Conservation (phyloP, 2,888 invertebrate species). For the Ochlodes sylvanus region DNA sequence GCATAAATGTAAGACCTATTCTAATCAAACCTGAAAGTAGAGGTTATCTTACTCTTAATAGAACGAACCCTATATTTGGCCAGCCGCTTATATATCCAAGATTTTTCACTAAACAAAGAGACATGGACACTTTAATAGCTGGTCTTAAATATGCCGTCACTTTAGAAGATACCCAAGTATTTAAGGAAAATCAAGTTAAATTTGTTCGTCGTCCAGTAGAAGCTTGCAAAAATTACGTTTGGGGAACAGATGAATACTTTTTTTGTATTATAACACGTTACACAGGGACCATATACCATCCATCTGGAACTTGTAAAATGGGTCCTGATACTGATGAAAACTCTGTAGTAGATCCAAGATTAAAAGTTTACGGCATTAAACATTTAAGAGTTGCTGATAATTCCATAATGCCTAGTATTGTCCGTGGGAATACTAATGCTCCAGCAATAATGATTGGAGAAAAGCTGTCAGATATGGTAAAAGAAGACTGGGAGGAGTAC, state of each 20-base stretch:
- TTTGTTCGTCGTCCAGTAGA: constrained; percentile 83
- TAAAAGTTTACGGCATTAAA: constrained; percentile 63
- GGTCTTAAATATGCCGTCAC: constrained; percentile 84
- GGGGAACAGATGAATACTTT: constrained; percentile 87
- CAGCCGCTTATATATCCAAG: constrained; percentile 89
- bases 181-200: constrained; percentile 80
- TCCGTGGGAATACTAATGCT: constrained; percentile 93
- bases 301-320: constrained; percentile 73
- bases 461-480: constrained; percentile 68
- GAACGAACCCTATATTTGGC: constrained; percentile 88
- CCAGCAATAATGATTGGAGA: constrained; percentile 94
- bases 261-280: constrained; percentile 87
- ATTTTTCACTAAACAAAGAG: constrained; percentile 86
- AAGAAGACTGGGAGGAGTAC: constrained; percentile 61
- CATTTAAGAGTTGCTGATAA: constrained; percentile 90
- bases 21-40: constrained; percentile 86
- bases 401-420: constrained; percentile 92
- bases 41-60: constrained; percentile 86
- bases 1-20: constrained; percentile 85
- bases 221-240: constrained; percentile 80
- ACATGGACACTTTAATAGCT: constrained; percentile 85
- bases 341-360: constrained; percentile 66
- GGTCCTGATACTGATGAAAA: constrained; percentile 66
- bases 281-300: constrained; percentile 82
- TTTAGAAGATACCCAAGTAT: constrained; percentile 83